A percentile compares a stretch with the other conserved stretches of the same genome.
These are phyloP conservation scores for Grus americana DNA, from an alignment of 2,113 vertebrate species.

Conservation along the genomic window DNA sequence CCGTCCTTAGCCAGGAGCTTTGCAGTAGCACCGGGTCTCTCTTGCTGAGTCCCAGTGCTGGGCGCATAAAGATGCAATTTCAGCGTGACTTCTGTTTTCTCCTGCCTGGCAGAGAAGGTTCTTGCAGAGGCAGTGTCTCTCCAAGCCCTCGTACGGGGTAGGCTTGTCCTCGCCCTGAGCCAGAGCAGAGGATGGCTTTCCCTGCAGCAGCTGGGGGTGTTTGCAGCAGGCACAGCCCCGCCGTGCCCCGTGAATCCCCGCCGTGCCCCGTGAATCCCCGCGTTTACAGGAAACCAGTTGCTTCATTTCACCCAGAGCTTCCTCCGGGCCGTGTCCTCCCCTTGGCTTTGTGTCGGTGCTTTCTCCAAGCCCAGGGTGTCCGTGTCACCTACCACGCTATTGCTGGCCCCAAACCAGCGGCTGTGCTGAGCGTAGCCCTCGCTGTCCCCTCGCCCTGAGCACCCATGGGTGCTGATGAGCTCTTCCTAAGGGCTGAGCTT, in stretches of 20 bases:
- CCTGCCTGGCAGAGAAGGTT: background rate
- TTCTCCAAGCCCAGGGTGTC: background rate
- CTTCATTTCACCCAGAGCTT: background rate
- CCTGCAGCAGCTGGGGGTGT: background rate
- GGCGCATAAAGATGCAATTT: background rate
- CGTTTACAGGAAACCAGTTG: background rate
- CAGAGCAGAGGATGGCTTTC: background rate
- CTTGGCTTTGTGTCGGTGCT: background rate
- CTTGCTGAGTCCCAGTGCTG: background rate
- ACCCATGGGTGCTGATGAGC: background rate
- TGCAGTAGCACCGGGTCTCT: background rate
- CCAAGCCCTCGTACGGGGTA: rapidly evolving
- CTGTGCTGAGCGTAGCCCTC: background rate
- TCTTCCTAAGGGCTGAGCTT: background rate
- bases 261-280: background rate
- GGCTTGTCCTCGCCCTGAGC: background rate
- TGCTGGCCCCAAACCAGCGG: background rate
- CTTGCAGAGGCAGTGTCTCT: background rate
- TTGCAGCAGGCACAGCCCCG: background rate
- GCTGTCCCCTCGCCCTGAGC: background rate
- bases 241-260: background rate
- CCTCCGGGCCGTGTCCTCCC: rapidly evolving
- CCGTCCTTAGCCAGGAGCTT: background rate
- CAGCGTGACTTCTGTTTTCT: background rate
- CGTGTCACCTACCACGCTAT: background rate